Percentiles rank a stretch among this genome's conserved stretches.
Evolutionary conservation across 1,140 invertebrate species (phyloP).

Genomic region (Lepidurus arcticus): DNA sequence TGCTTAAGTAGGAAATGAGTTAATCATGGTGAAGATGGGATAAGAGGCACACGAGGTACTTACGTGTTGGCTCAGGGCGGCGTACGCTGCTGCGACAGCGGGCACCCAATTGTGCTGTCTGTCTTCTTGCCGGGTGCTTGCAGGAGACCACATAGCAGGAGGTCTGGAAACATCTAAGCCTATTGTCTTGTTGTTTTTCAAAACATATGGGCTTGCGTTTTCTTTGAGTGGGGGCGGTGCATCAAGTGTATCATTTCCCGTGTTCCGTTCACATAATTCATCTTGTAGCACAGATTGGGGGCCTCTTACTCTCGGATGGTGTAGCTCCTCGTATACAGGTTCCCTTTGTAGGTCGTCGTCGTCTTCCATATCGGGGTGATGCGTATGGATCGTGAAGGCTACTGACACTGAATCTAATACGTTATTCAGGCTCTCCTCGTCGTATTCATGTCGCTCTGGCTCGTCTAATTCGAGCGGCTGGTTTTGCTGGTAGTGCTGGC

Average conservation of each 20-base stretch:
- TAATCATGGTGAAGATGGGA: not conserved
- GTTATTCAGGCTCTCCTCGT: constrained; percentile 32
- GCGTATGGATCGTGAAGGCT: constrained; percentile 21
- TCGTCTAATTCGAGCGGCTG: constrained; percentile 4
- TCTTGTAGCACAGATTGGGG: not conserved
- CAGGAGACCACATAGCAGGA: constrained; percentile 12
- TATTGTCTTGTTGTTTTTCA: not conserved
- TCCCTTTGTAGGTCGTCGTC: constrained; percentile 10
- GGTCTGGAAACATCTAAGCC: constrained; percentile 1
- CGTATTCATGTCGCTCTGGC: constrained; percentile 13
- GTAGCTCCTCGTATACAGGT: not conserved
- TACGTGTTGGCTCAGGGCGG: constrained; percentile 6
- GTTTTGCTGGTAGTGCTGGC: not conserved
- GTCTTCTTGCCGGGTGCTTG: constrained; percentile 17
- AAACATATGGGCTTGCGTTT: not conserved
- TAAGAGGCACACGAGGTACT: not conserved
- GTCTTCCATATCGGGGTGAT: constrained; percentile 3
- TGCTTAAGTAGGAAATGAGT: constrained; percentile 12
- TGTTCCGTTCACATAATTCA: not conserved
- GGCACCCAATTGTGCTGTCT: constrained; percentile 9
- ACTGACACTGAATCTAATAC: constrained; percentile 30
- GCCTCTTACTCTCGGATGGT: not conserved
- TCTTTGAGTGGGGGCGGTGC: constrained; percentile 5
- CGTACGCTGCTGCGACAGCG: not conserved
- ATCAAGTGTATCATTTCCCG: not conserved